Base-by-base conservation (phyloP, 1,140 invertebrate genomes). In the Papilio glaucus region DNA sequence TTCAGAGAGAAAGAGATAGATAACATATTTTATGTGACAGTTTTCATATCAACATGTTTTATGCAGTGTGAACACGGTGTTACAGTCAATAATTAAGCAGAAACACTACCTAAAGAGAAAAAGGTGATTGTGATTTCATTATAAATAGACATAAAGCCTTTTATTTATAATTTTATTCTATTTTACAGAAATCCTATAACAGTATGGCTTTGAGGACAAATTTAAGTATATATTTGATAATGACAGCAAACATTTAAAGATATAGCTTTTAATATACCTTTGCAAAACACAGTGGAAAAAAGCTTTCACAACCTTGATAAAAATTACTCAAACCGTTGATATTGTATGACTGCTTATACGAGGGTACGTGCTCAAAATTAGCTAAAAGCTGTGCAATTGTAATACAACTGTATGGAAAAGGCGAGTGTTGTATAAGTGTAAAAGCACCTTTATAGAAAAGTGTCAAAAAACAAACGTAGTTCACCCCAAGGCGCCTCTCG, bases 401-500 rank as follows among this genome's bases (percentile, higher is more conserved):
- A 42, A 39, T 41, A 62, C 60, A 15, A 6, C 12, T 13, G 42
- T 33, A 57, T 57, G 49, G 49, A 26, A 57, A 21, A 49, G 41
- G 65, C 13, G 29, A 37, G 12, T 33, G 29, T 33, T 33, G 29
- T 33, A n/a, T 18, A 6, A 42, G 65, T 69, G 67, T 69, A 53
- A 53, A 49, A 69, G 42, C 42, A 53, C 41, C 67, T 69, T 49
- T 49, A 69, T 49, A 33, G n/a, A 33, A 69, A n/a, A 49, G 67
- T 69, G 41, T 57, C 49, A 21, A 69, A 69, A 69, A 69, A 69
- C 67, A 69, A 69, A 69, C 42, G 67, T 41, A 69, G 41, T 69
- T 49, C 42, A 69, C 67, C 67, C 67, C 15, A 69, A 69, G 67
- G 41, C 67, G 67, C 18, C 33, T 65, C 33, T 69, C 13, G 29